phyloP scores from a whole-genome alignment of 2,113 vertebrate species.

The Trichomycterus rosablanca region DNA sequence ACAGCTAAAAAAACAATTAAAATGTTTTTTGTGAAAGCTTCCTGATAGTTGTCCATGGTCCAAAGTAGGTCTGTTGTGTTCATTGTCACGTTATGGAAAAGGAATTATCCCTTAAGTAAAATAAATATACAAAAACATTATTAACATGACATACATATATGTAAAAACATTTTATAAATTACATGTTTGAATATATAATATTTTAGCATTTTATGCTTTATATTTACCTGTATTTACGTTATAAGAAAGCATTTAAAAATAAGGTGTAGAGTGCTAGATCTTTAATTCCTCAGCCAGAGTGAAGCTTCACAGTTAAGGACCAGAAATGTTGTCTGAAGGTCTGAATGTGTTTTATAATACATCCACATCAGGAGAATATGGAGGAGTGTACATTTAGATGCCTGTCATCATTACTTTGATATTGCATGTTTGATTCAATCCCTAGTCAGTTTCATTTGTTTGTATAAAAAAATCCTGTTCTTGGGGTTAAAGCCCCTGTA shows the following conservation, averaged over 20 bases:
- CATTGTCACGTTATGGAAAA: conserved; percentile 26
- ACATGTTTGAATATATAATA: no score
- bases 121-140: no score
- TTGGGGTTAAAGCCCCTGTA: no score
- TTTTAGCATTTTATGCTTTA: no score
- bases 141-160: no score
- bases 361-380: conserved; percentile 1
- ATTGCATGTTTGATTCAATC: no score
- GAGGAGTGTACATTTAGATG: not conserved
- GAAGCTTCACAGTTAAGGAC: not conserved
- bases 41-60: conserved; percentile 10
- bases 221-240: no score
- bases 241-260: no score
- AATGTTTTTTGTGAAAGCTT: conserved; percentile 46
- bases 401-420: no score
- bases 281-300: not conserved
- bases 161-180: not conserved
- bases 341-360: conserved; percentile 4
- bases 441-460: no score
- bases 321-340: not conserved
- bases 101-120: not conserved
- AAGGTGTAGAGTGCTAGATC: no score
- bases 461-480: no score
- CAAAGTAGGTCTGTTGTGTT: conserved; percentile 28
- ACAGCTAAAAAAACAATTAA: conserved; percentile 35